phyloP scores from a whole-genome alignment of 2,888 invertebrate genomes.

The Timandra comae region DNA sequence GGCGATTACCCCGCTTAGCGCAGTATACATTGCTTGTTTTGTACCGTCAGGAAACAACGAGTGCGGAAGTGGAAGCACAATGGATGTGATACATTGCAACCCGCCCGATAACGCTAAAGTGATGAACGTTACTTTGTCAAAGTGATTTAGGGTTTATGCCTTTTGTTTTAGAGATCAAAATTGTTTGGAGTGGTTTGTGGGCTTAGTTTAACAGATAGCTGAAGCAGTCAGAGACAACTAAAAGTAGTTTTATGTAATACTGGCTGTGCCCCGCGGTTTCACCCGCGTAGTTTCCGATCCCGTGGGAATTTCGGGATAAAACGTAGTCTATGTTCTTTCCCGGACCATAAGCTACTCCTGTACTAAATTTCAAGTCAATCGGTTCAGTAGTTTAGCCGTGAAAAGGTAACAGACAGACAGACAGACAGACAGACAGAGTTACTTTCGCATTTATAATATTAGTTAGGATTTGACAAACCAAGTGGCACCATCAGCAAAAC shows the following conservation, averaged over 20 bases:
- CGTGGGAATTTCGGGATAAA: not conserved
- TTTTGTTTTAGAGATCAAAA: not conserved
- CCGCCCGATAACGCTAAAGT: slow-evolving; percentile 62
- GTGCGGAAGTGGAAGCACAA: slow-evolving; percentile 49
- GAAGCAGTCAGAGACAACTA: not conserved
- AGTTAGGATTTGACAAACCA: not conserved
- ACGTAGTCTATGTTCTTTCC: no score
- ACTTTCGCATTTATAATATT: no score
- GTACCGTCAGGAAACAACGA: slow-evolving; percentile 29
- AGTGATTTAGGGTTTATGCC: slow-evolving; percentile 5
- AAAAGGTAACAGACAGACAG: no score
- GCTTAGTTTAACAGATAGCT: no score
- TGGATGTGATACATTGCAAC: slow-evolving; percentile 60
- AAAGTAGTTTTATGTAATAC: not conserved
- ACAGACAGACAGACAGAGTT: no score
- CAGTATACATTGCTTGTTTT: slow-evolving; percentile 34
- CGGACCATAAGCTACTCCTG: no score
- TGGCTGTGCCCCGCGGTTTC: not conserved
- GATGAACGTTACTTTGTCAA: slow-evolving; percentile 31
- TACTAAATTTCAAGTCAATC: no score
- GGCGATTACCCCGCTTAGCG: slow-evolving; percentile 27
- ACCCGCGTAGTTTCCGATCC: not conserved
- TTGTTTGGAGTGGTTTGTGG: no score
- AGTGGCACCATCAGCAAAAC: no score
- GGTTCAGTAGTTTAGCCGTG: no score